These are phyloP conservation scores for Eucidaris tribuloides DNA, from an alignment of 35 echinoderm and acorn worm species.

Conservation along the genomic window DNA sequence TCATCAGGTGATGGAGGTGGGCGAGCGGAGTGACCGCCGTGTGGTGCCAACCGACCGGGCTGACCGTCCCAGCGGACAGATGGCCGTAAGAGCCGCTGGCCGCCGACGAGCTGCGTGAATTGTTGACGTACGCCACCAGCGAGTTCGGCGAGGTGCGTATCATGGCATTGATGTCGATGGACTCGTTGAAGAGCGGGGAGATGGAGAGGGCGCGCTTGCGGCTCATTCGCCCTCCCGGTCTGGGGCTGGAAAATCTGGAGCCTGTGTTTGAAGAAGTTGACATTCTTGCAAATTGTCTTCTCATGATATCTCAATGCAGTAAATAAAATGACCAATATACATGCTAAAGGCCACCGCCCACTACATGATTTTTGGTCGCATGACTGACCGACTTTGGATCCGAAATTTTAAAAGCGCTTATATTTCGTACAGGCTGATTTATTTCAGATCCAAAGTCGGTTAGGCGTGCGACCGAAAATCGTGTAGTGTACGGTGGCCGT, in stretches of 20 bases:
- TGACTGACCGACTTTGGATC: too few relatives aligned
- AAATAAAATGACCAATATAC: too few relatives aligned
- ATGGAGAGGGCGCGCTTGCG: constrained; percentile 90
- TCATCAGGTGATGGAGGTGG: constrained; percentile 92
- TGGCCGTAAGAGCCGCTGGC: constrained; percentile 96
- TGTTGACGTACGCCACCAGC: constrained; percentile 98
- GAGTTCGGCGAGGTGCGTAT: constrained; percentile 97
- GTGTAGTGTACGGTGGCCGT: too few relatives aligned
- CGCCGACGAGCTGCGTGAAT: constrained; percentile 79
- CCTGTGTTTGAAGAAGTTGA: constrained; percentile 20
- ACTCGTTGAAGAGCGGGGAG: constrained; percentile 84
- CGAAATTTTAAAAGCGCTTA: too few relatives aligned
- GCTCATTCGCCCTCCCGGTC: constrained; percentile 73
- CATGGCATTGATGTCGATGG: constrained; percentile 94
- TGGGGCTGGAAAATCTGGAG: constrained; percentile 89
- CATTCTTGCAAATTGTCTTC: too few relatives aligned
- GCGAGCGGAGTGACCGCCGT: constrained; percentile 81
- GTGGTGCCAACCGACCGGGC: constrained; percentile 70
- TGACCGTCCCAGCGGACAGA: constrained; percentile 85
- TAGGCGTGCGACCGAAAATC: too few relatives aligned
- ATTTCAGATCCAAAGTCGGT: too few relatives aligned
- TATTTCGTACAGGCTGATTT: too few relatives aligned
- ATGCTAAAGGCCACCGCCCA: too few relatives aligned
- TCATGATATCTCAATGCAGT: too few relatives aligned
- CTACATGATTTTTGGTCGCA: too few relatives aligned